These are phyloP conservation scores for Eubasilissa regina DNA, from an alignment of 1,140 invertebrate genomes.

Conservation along the genomic window DNA sequence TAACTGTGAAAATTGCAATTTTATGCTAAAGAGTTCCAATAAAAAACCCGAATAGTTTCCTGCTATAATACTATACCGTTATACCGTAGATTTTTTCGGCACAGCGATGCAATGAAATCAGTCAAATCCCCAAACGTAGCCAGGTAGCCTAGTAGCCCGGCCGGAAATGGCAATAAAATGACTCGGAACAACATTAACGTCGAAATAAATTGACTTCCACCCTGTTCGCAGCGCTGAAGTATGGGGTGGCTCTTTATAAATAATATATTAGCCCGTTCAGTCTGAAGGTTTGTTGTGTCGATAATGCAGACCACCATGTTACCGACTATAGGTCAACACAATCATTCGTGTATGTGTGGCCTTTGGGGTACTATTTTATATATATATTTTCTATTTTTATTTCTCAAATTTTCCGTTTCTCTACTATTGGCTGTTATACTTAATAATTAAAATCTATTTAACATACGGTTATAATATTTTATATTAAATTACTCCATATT, in stretches of 20 bases:
- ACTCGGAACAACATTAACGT: slow-evolving; percentile 5
- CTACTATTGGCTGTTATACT: too few relatives aligned
- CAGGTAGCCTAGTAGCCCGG: neutral
- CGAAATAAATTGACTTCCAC: slow-evolving; percentile 20
- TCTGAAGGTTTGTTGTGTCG: slow-evolving; percentile 23
- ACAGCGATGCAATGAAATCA: slow-evolving; percentile 1
- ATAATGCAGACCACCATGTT: slow-evolving; percentile 9
- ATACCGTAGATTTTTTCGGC: neutral
- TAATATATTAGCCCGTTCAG: slow-evolving; percentile 14
- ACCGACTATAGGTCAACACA: slow-evolving; percentile 11
- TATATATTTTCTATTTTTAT: too few relatives aligned
- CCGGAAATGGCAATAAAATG: slow-evolving; percentile 8
- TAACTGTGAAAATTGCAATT: neutral
- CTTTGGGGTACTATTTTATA: neutral
- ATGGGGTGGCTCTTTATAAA: neutral
- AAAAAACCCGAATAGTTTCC: neutral
- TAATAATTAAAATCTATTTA: too few relatives aligned
- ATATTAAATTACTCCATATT: too few relatives aligned
- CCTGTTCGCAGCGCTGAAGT: neutral
- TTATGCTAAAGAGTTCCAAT: neutral
- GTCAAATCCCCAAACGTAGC: neutral
- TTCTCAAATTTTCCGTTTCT: too few relatives aligned
- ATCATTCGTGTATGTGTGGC: neutral
- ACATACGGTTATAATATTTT: too few relatives aligned
- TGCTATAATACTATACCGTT: neutral